Conservation (phyloP, 2,888 invertebrate species). For the Rotaria magnacalcarata region DNA sequence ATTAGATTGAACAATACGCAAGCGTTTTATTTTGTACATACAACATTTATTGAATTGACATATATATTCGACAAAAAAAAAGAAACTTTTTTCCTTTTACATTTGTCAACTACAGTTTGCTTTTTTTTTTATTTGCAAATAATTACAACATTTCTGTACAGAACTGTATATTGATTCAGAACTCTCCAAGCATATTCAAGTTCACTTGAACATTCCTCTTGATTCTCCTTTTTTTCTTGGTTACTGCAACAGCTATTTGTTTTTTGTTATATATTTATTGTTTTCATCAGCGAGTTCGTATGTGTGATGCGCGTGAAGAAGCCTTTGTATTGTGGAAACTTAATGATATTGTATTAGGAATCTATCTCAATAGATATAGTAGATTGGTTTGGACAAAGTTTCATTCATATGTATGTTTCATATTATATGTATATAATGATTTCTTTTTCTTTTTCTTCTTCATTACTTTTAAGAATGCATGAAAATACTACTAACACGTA, state of each 20-base stretch:
- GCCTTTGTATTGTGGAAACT: background rate
- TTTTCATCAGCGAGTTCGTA: background rate
- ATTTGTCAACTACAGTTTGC: background rate
- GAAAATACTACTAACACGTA: background rate
- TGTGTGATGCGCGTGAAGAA: background rate
- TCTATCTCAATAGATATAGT: background rate
- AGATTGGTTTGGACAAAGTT: background rate
- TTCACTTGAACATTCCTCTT: background rate
- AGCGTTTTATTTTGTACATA: background rate
- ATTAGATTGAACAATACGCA: background rate
- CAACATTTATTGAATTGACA: background rate
- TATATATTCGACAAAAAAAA: background rate
- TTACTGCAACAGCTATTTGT: background rate
- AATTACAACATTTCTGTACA: background rate
- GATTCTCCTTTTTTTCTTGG: background rate
- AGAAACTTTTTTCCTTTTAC: background rate
- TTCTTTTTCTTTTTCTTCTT: background rate
- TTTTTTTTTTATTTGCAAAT: constrained; percentile 15
- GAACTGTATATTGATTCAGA: background rate
- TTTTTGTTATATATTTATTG: background rate
- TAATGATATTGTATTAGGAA: background rate
- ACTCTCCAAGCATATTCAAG: background rate
- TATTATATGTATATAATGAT: background rate
- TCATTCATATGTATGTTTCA: background rate
- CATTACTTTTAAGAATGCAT: background rate